Evolutionary conservation across 2,888 invertebrate species (phyloP), one percentile per base, ranked within the genome.

Genomic region (Automeris io): DNA sequence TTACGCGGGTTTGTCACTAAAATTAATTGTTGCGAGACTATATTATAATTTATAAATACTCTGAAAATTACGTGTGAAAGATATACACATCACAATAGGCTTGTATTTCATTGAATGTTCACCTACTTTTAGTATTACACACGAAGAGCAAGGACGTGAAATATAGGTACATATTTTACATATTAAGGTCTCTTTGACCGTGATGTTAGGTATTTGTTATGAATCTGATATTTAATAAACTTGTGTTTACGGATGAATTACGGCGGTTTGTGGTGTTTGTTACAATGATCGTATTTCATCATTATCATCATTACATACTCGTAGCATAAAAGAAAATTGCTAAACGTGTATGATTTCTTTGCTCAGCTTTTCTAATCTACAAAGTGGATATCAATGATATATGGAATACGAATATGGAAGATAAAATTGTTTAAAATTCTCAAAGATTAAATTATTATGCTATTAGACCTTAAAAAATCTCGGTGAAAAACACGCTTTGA

Each of bases 111-210:
- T 47, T 51, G 42, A 49, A 36, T 47, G 48, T 54, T 58, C 52
- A 54, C 54, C 54, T 54, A 54, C 48, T 53, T 49, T 46, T 32
- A 33, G 37, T 41, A 40, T 35, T 43, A 50, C 43, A 47, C 39
- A 49, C 45, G 57, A 62, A 62, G 61, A 50, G 57, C 61, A 62
- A 62, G 62, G 64, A 51, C 39, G 33, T 37, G 18, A 21, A n/a
- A 21, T 18, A 16, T n/a, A 29, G 12, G 29, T 16, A 9, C 5
- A 11, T n/a, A 18, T 18, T 22, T 23, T 13, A 26, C 11, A 1
- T 4, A 22, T 34, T 34, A 22, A 22, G 23, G 22, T n/a, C 13
- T n/a, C 13, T 22, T 34, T 22, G 22, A 26, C 11, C 11, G 11
- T 12, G 13, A n/a, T n/a, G n/a, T n/a, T n/a, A n/a, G n/a, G n/a